Conservation (phyloP, 2,888 invertebrate species). For the Steinernema carpocapsae region DNA sequence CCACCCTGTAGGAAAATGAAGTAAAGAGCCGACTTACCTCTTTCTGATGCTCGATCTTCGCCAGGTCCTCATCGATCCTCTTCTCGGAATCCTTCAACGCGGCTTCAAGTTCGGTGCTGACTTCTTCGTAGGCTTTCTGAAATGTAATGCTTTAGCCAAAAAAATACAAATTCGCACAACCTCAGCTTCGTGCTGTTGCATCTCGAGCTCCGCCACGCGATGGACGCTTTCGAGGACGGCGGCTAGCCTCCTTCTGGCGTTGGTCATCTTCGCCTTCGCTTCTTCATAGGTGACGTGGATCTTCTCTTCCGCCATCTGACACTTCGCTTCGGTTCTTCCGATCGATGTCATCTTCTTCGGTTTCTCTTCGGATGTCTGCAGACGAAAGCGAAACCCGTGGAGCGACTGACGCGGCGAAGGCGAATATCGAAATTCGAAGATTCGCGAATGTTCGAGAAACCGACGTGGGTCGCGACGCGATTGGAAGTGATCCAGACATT, state of each 20-base stretch:
- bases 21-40: neutral
- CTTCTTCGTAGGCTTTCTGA: neutral
- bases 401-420: neutral
- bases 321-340: too few relatives aligned
- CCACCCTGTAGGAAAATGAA: neutral
- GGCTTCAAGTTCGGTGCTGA: neutral
- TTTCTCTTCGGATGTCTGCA: neutral
- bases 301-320: slow-evolving; percentile 7
- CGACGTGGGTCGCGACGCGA: too few relatives aligned
- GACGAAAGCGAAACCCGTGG: neutral
- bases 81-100: neutral
- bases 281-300: neutral
- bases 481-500: too few relatives aligned
- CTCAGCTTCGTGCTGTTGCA: slow-evolving; percentile 2
- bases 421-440: neutral
- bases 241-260: neutral
- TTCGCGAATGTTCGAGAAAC: neutral
- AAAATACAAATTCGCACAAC: neutral
- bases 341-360: too few relatives aligned
- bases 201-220: slow-evolving; percentile 6
- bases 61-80: neutral
- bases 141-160: neutral
- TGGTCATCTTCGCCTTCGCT: neutral
- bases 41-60: neutral
- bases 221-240: neutral